phyloP scores from a whole-genome alignment of 2,113 vertebrate genomes.

The Seriola aureovittata region DNA sequence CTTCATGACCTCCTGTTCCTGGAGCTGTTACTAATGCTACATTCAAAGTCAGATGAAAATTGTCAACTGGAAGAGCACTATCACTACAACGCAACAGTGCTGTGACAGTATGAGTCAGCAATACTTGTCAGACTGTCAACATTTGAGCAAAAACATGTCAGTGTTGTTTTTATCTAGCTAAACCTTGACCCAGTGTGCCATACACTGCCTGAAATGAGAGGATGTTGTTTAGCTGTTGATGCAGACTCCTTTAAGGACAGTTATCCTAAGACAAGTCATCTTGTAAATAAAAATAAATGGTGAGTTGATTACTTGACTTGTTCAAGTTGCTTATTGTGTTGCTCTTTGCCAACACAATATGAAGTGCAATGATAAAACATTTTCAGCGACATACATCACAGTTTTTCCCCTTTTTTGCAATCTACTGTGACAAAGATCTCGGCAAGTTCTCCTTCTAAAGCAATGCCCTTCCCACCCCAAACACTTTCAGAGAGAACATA shows the following conservation, averaged over 20 bases:
- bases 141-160: constrained; percentile 28
- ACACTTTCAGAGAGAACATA: neutral
- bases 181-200: constrained; percentile 21
- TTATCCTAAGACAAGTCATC: neutral
- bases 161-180: constrained; percentile 10
- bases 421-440: neutral
- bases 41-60: constrained; percentile 36
- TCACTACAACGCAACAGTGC: too few species aligned
- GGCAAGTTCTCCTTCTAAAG: neutral
- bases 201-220: constrained; percentile 12
- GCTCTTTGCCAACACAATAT: neutral
- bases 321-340: neutral
- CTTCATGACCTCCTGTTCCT: constrained; percentile 15
- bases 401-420: neutral
- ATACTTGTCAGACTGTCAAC: constrained; percentile 30
- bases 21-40: constrained; percentile 28
- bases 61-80: neutral
- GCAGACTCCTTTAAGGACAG: constrained; percentile 10
- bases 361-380: neutral
- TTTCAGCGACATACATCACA: neutral
- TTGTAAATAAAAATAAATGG: neutral
- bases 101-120: constrained; percentile 18
- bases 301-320: neutral
- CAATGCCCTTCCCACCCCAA: neutral
- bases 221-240: constrained; percentile 4